These are phyloP conservation scores for Passer montanus DNA, from an alignment of 2,113 vertebrate genomes.

Conservation along the genomic window DNA sequence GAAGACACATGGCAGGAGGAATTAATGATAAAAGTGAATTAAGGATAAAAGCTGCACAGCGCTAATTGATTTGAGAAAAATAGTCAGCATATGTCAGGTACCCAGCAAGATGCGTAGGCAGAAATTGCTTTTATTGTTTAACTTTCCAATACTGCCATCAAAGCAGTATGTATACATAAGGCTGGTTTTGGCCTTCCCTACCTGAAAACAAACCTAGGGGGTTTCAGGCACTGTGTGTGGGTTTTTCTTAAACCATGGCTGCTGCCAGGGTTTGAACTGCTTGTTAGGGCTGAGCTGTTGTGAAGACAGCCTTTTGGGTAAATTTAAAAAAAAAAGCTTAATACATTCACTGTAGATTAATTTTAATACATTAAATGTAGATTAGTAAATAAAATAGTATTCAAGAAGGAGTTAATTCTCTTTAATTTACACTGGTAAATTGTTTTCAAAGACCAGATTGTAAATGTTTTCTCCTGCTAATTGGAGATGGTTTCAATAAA, in stretches of 20 bases:
- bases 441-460: background rate
- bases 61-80: background rate
- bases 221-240: background rate
- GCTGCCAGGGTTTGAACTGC: background rate
- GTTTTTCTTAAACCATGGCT: background rate
- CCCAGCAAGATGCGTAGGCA: background rate
- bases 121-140: background rate
- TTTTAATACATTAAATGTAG: background rate
- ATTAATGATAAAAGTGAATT: background rate
- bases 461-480: background rate
- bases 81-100: background rate
- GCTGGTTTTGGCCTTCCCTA: background rate
- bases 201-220: background rate
- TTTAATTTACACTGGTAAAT: background rate
- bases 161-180: rapidly evolving
- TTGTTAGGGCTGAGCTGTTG: background rate
- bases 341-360: background rate
- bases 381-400: background rate
- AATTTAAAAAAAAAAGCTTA: background rate
- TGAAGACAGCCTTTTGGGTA: background rate
- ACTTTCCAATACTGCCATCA: background rate
- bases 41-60: background rate
- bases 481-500: background rate
- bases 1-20: background rate
- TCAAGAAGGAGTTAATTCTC: background rate